phyloP scores from a whole-genome alignment of 2,113 vertebrate genomes.

The Numenius arquata region DNA sequence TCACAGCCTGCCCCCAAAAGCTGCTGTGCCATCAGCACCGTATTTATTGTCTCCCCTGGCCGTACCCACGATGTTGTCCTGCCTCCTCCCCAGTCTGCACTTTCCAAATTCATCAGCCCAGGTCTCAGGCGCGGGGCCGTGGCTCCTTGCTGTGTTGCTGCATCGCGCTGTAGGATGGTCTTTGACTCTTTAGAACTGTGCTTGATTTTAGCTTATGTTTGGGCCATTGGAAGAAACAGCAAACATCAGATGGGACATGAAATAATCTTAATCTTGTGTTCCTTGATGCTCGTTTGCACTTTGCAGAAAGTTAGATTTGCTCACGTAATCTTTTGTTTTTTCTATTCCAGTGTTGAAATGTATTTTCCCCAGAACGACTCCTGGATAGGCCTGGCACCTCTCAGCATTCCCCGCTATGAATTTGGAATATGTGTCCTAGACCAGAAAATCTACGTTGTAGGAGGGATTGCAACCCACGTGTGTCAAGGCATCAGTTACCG shows the following conservation, averaged over 20 bases:
- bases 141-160: neutral
- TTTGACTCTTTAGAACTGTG: neutral
- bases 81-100: neutral
- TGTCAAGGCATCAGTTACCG: conserved; percentile 90
- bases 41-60: rapidly evolving
- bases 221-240: neutral
- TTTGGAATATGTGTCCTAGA: conserved; percentile 94
- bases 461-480: conserved; percentile 94
- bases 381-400: conserved; percentile 95
- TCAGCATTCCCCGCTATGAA: conserved; percentile 91
- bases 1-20: neutral
- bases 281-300: no score
- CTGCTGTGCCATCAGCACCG: neutral
- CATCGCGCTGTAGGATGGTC: rapidly evolving
- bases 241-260: rapidly evolving
- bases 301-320: neutral
- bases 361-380: conserved; percentile 97
- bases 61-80: rapidly evolving
- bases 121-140: rapidly evolving
- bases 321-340: neutral
- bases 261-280: neutral
- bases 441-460: conserved; percentile 94
- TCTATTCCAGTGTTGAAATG: conserved; percentile 90
- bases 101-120: neutral
- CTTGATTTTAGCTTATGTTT: neutral